These are phyloP conservation scores for Spilogale gracilis DNA, from an alignment of 2,113 vertebrate genomes.

Conservation along the genomic window DNA sequence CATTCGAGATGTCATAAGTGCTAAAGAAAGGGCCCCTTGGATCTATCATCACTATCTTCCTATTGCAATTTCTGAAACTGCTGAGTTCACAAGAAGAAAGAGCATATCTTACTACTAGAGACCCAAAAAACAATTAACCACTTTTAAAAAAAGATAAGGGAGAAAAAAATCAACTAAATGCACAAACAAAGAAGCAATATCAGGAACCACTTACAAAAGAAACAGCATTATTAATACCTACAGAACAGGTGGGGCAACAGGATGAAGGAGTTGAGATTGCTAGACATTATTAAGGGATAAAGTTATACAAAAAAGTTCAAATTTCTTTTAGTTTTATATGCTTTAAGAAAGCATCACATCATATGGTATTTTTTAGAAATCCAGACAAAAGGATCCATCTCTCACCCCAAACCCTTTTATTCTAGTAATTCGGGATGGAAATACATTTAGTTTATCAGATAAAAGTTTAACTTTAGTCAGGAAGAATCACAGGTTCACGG, in stretches of 20 bases:
- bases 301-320: background rate
- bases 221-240: no score
- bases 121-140: background rate
- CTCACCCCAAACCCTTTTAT: background rate
- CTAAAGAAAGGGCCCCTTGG: background rate
- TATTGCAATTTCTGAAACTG: background rate
- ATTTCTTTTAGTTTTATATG: background rate
- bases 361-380: background rate
- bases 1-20: background rate
- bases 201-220: background rate
- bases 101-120: background rate
- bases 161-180: background rate
- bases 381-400: background rate
- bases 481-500: background rate
- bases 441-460: background rate
- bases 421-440: background rate
- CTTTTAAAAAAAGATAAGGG: background rate
- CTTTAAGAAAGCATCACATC: background rate
- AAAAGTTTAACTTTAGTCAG: background rate
- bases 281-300: background rate
- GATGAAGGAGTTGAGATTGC: background rate
- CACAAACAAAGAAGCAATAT: background rate
- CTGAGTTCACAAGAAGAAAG: background rate
- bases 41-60: background rate
- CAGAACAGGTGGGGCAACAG: fast-evolving